These are phyloP conservation scores for Bubalus kerabau DNA, from an alignment of 2,113 vertebrate species.

Conservation along the genomic window DNA sequence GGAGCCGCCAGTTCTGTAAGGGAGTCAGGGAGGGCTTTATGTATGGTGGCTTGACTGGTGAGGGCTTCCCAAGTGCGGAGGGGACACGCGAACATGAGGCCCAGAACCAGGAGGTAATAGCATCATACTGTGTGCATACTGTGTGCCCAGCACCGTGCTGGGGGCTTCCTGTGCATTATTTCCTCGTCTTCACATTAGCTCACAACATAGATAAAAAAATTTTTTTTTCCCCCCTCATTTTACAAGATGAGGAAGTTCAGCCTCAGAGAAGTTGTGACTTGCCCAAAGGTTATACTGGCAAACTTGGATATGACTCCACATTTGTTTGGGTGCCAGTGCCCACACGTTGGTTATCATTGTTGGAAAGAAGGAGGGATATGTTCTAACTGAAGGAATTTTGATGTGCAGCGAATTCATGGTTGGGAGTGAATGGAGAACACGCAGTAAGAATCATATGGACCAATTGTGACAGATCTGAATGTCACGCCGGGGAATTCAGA, in stretches of 20 bases:
- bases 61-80: not conserved
- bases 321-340: not conserved
- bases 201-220: not conserved
- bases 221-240: not conserved
- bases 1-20: not conserved
- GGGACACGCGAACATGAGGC: not conserved
- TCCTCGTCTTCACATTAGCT: constrained; percentile 19
- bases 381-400: not conserved
- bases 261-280: constrained; percentile 41
- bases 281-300: not conserved
- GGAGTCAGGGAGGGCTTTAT: not conserved
- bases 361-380: not conserved
- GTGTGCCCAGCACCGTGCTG: not conserved
- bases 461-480: not conserved
- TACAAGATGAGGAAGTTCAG: constrained; percentile 40
- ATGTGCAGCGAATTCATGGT: not conserved
- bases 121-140: not conserved
- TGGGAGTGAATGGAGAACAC: not conserved
- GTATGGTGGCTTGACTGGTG: not conserved
- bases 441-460: not conserved
- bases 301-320: not conserved
- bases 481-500: not conserved
- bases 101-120: not conserved
- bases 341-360: not conserved
- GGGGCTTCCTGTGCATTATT: not conserved